Base-by-base conservation (phyloP, 2,888 invertebrate species). In the Ornithoptera alexandrae region DNA sequence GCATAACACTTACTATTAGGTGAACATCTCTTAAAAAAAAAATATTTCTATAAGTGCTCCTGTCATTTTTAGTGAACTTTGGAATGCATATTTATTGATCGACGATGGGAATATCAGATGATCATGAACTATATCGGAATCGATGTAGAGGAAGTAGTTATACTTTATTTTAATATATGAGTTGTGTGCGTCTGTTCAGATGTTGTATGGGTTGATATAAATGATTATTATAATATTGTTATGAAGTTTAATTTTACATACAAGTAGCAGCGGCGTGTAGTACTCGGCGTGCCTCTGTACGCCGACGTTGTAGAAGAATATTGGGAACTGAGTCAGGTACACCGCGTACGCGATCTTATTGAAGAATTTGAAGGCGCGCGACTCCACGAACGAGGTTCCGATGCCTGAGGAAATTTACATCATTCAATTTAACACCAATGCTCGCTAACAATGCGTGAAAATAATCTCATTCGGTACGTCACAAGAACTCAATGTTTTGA, bases 261-360 rank as follows among this genome's bases (percentile, higher is more conserved):
- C 94, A 78, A 94, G 86, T 67, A 89, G 79, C 24, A 89, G 80
- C 8, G 92, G 88, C 10, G 89, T 86, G 79, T 93, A 94, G 77
- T 88, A 90, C 42, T 88, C 91, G 0, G 93, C 79, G 72, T 90
- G 86, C 73, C 93, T 89, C 74, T 93, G 93, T 3, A 91, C 81
- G 0, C 94, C 95, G n/a, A 94, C 93, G 74, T 94, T 94, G 83
- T 94, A 94, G 84, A 94, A 94, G 83, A 93, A 94, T 71, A 94
- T 91, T 0, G 94, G 94, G 82, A 94, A 95, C 82, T 95, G 95
- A 8, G 93, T 93, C 36, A 95, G 84, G 81, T 95, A 95, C 8
- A 94, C 89, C 61, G 93, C 90, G 81, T 94, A 95, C 6, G 94
- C 91, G 56, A 95, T 93, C 81, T 94, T 94, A 66, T 94, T 93